Evolutionary conservation across 2,113 vertebrate species (phyloP).

Genomic region (Ctenodactylus gundi): DNA sequence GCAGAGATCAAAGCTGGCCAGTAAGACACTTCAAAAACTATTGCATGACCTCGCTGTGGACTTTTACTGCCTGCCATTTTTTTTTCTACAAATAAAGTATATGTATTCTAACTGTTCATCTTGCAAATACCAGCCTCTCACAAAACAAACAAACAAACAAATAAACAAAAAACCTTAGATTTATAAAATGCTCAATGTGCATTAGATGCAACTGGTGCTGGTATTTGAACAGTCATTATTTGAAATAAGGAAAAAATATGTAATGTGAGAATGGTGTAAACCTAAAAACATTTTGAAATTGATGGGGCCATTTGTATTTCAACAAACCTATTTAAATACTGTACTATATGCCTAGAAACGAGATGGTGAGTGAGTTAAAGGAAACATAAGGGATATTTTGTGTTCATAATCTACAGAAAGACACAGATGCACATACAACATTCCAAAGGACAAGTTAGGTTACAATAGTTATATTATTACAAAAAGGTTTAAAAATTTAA

Average conservation of each 20-base stretch:
- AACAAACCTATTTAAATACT: neutral
- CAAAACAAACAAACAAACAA: too few relatives aligned
- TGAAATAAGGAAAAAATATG: neutral
- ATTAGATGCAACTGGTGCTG: neutral
- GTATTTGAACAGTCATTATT: neutral
- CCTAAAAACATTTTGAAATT: neutral
- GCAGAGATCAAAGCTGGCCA: conserved; percentile 2
- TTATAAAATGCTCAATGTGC: neutral
- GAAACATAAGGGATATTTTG: neutral
- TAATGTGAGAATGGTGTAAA: neutral
- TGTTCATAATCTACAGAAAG: neutral
- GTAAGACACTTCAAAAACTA: neutral
- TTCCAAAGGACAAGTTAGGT: neutral
- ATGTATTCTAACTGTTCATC: neutral
- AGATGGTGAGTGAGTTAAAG: neutral
- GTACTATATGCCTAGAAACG: neutral
- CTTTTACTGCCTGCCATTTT: neutral
- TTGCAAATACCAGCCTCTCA: neutral
- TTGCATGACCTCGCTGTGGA: neutral
- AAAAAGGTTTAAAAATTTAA: neutral
- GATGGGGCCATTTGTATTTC: neutral
- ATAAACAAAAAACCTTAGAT: neutral
- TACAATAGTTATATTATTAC: neutral
- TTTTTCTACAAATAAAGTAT: neutral
- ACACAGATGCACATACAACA: neutral